Evolutionary conservation across 2,113 vertebrate species (phyloP).

Genomic region (Nothoprocta pentlandii): DNA sequence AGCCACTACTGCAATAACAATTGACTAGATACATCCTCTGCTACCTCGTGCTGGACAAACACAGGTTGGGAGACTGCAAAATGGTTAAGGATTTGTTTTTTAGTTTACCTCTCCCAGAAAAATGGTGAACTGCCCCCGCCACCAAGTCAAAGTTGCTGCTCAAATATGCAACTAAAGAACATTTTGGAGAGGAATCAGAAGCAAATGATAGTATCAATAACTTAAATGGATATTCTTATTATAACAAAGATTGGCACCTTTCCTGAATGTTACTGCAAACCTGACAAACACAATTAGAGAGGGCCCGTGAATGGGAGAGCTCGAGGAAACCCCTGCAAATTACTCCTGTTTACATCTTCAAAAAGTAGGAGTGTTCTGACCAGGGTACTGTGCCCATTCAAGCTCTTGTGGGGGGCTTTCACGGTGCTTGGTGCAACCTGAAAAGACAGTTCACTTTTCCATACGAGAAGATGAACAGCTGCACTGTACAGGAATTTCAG

Average conservation of each 20-base stretch:
- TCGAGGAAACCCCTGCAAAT: not conserved
- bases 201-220: not conserved
- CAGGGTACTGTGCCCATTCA: not conserved
- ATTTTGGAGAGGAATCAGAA: not conserved
- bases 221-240: not conserved
- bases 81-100: not conserved
- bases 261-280: not conserved
- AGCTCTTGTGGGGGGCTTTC: not conserved
- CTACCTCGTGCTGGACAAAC: not conserved
- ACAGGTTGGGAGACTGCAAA: not conserved
- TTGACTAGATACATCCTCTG: not conserved
- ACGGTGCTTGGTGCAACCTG: not conserved
- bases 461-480: not conserved
- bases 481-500: not conserved
- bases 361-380: not conserved
- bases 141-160: not conserved
- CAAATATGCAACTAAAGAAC: not conserved
- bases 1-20: not conserved
- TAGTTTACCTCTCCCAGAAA: not conserved
- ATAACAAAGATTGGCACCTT: not conserved
- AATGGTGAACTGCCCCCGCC: not conserved
- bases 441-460: not conserved
- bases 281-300: not conserved
- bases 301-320: not conserved
- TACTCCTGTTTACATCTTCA: not conserved